Evolutionary conservation across 2,113 vertebrate species (phyloP).

Genomic region (Eira barbara): DNA sequence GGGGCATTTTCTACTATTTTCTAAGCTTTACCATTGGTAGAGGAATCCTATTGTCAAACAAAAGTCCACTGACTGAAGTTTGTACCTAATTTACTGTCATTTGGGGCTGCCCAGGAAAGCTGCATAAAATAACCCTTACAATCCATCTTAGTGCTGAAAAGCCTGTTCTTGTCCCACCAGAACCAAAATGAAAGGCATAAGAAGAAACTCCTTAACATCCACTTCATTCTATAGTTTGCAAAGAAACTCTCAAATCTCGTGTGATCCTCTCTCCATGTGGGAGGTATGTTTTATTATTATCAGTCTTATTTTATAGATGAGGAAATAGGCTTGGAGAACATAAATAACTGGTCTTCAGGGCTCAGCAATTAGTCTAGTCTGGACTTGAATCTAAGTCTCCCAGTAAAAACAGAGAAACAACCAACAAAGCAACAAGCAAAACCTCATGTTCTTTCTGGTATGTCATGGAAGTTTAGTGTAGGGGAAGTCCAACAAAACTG

Average conservation of each 20-base stretch:
- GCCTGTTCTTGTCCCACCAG: not conserved
- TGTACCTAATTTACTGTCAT: not conserved
- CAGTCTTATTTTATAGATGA: not conserved
- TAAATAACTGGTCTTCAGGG: not conserved
- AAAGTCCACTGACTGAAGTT: constrained; percentile 10
- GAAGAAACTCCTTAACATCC: not conserved
- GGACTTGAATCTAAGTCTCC: not conserved
- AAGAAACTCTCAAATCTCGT: not conserved
- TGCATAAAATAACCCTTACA: not conserved
- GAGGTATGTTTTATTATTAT: not conserved
- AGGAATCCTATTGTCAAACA: not conserved
- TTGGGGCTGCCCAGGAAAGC: not conserved
- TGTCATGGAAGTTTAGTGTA: not conserved
- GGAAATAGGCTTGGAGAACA: not conserved
- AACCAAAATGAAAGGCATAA: not conserved
- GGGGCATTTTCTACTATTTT: not conserved
- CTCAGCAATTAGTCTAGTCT: not conserved
- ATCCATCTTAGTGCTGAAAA: not conserved
- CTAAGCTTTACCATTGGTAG: not conserved
- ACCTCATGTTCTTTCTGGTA: not conserved
- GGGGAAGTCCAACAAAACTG: not conserved
- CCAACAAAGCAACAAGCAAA: not conserved
- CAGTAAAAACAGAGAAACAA: not conserved
- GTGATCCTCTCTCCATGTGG: not conserved
- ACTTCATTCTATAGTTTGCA: not conserved